Evolutionary conservation across 2,888 invertebrate species (phyloP).

Genomic region (Tetragnatha montana): DNA sequence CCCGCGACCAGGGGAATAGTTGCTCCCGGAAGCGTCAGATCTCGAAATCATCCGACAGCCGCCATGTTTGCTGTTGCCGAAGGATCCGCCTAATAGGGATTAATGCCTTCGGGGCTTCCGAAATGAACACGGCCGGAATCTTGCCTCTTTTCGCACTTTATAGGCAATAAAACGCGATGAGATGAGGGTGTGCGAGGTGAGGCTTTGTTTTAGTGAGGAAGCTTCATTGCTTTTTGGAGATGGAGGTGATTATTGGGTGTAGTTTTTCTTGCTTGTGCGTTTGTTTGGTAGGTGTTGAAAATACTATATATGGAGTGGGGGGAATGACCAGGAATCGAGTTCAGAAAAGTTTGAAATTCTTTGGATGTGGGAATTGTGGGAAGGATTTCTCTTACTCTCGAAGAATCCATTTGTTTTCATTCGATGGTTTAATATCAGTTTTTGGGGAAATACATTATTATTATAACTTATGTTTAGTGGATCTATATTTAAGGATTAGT

Average conservation of each 20-base stretch:
- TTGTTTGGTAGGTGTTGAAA: too few relatives aligned
- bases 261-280: too few relatives aligned
- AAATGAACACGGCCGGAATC: not conserved
- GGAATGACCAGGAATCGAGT: too few relatives aligned
- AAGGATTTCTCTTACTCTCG: too few relatives aligned
- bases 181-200: not conserved
- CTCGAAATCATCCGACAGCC: not conserved
- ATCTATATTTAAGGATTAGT: too few relatives aligned
- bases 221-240: not conserved
- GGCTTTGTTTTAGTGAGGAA: not conserved
- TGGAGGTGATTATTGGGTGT: not conserved
- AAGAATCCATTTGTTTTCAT: too few relatives aligned
- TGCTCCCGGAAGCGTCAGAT: not conserved
- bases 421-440: too few relatives aligned
- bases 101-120: not conserved
- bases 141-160: not conserved
- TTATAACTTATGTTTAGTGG: too few relatives aligned
- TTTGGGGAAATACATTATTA: too few relatives aligned
- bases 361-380: too few relatives aligned
- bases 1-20: not conserved
- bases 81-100: not conserved
- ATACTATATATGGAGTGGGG: too few relatives aligned
- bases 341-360: too few relatives aligned
- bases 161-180: not conserved
- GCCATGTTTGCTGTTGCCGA: not conserved